Evolutionary conservation across 2,113 vertebrate genomes (phyloP).

Genomic region (Ptyas mucosa): DNA sequence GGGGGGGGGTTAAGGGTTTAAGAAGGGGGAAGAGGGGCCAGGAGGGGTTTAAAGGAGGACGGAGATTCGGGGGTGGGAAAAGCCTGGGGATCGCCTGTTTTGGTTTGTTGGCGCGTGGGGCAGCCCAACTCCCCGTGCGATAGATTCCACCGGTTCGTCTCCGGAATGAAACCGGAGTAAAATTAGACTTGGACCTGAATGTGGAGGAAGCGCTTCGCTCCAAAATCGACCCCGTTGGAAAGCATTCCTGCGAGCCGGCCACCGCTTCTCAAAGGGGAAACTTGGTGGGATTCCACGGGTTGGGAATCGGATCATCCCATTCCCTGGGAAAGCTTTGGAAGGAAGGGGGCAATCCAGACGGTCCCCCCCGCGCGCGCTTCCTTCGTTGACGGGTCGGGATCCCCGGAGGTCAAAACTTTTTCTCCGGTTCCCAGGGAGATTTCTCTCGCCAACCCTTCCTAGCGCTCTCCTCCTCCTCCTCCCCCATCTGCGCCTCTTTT

Average conservation of each 20-base stretch:
- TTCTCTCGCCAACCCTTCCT: not conserved
- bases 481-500: too few species aligned
- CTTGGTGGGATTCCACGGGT: not conserved
- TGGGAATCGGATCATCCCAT: not conserved
- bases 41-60: not conserved
- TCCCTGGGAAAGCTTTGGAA: not conserved
- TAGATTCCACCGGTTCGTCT: not conserved
- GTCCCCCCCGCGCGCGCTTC: too few species aligned
- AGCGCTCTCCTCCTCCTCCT: too few species aligned
- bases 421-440: not conserved
- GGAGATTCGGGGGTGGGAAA: not conserved
- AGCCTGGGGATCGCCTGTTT: not conserved
- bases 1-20: not conserved
- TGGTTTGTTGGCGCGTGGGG: not conserved
- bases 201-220: not conserved
- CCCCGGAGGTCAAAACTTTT: not conserved
- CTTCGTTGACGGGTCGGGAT: not conserved
- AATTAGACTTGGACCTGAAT: not conserved
- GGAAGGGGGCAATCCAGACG: not conserved
- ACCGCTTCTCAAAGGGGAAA: not conserved
- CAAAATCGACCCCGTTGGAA: not conserved
- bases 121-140: not conserved
- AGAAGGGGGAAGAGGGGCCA: too few species aligned
- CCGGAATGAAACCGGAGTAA: not conserved
- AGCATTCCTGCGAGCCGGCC: too few species aligned